Evolutionary conservation across 2,113 vertebrate species (phyloP).

Genomic region (Aplodontia rufa): DNA sequence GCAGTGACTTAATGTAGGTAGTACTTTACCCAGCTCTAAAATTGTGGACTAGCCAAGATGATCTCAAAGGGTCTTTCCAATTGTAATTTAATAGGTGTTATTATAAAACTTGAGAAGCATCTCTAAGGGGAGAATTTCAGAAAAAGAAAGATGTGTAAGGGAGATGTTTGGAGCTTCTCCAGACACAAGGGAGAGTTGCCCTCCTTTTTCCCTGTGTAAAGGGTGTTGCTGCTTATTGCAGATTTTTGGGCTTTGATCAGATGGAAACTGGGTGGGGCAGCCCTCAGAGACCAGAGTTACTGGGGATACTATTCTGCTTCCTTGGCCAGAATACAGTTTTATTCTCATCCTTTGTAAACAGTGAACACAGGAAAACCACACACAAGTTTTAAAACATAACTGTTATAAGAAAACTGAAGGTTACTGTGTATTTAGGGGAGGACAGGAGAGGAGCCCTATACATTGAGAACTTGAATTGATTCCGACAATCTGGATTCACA

Average conservation of each 20-base stretch:
- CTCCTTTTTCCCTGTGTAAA: neutral
- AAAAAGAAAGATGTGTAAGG: neutral
- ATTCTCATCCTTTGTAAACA: constrained; percentile 57
- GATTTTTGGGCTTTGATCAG: neutral
- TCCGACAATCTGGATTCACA: constrained; percentile 71
- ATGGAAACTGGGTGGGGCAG: constrained; percentile 4
- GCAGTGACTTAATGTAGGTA: neutral
- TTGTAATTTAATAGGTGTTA: neutral
- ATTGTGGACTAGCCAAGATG: neutral
- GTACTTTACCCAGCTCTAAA: neutral
- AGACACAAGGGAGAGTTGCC: neutral
- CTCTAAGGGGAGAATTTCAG: neutral
- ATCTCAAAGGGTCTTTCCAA: neutral
- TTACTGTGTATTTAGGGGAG: constrained; percentile 7
- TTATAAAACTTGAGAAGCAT: neutral
- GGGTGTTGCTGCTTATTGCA: neutral
- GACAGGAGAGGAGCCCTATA: constrained; percentile 51
- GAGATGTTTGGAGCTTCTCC: neutral
- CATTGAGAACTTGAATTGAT: constrained; percentile 63
- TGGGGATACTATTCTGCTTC: constrained; percentile 18
- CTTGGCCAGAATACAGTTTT: constrained; percentile 48
- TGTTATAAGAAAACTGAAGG: constrained; percentile 48
- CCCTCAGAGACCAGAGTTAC: constrained; percentile 6
- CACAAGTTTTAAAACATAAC: constrained; percentile 50
- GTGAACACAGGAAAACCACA: constrained; percentile 47